These are phyloP conservation scores for Ypsolopha scabrella DNA, from an alignment of 2,888 invertebrate genomes.

Conservation along the genomic window DNA sequence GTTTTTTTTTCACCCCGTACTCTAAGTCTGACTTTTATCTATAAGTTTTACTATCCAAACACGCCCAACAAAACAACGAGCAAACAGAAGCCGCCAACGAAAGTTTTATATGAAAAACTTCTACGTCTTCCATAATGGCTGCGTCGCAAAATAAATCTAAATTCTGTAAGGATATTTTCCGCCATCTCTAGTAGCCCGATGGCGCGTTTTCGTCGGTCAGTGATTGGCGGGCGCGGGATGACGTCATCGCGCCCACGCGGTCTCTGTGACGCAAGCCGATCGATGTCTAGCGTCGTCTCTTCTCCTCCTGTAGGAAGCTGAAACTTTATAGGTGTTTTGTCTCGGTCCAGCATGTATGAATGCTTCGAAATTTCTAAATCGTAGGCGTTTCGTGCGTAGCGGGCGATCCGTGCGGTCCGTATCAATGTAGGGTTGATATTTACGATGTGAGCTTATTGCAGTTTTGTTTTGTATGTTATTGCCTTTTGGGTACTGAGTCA, in stretches of 20 bases:
- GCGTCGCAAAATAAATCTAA: too few relatives aligned
- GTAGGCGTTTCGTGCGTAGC: conserved; percentile 62
- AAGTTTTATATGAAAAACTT: conserved; percentile 17
- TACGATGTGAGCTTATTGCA: conserved; percentile 36
- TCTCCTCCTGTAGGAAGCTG: conserved; percentile 15
- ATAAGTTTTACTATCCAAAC: too few relatives aligned
- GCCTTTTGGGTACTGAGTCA: too few relatives aligned
- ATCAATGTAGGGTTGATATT: conserved; percentile 31
- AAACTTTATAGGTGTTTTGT: conserved; percentile 12
- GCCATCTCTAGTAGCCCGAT: conserved; percentile 22
- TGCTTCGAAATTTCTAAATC: conserved; percentile 47
- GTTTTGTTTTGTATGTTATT: conserved; percentile 14
- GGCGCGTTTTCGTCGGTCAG: conserved; percentile 47
- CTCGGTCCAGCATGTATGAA: conserved; percentile 47
- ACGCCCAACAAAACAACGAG: too few relatives aligned
- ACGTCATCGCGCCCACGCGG: conserved; percentile 68
- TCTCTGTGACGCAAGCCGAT: conserved; percentile 62
- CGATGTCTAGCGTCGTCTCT: conserved; percentile 39
- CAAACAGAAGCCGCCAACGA: conserved; percentile 2
- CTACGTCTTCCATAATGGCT: conserved; percentile 11
- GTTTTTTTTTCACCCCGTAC: too few relatives aligned
- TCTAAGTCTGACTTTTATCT: too few relatives aligned
- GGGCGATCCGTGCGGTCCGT: conserved; percentile 15
- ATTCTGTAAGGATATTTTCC: conserved; percentile 17
- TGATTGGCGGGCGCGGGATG: conserved; percentile 49